phyloP scores from a whole-genome alignment of 2,888 invertebrate species.

The Oasisia sp. region DNA sequence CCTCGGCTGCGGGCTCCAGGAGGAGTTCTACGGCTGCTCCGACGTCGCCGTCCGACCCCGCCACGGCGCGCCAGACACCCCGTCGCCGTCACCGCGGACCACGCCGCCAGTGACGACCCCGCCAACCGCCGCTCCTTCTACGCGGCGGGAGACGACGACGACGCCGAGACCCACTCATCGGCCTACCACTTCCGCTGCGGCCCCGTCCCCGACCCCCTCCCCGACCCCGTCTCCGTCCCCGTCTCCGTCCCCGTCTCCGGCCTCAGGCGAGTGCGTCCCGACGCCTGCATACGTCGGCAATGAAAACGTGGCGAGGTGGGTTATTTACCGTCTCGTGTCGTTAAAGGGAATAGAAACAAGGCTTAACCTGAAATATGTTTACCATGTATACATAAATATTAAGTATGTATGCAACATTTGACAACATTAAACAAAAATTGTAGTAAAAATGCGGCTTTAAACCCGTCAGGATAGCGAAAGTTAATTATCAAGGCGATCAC shows the following conservation, averaged over 20 bases:
- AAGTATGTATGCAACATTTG: no score
- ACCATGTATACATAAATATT: no score
- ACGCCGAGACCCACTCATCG: no score
- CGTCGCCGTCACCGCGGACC: background rate
- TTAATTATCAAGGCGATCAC: no score
- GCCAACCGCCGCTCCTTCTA: background rate
- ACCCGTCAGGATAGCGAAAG: no score
- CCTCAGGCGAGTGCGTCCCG: background rate
- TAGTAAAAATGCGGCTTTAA: no score
- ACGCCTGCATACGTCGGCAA: background rate
- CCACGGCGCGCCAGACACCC: background rate
- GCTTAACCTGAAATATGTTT: no score
- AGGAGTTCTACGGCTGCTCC: slow-evolving; percentile 43
- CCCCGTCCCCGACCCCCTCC: background rate
- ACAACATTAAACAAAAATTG: no score
- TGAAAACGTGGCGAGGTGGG: background rate
- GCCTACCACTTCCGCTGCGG: no score
- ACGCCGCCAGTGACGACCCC: background rate
- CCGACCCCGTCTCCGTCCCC: background rate
- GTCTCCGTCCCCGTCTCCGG: background rate
- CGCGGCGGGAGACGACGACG: background rate
- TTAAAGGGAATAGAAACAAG: background rate
- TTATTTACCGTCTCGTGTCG: background rate
- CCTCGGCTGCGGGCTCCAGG: slow-evolving; percentile 42
- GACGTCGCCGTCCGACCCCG: slow-evolving; percentile 39